phyloP scores from a whole-genome alignment of 1,140 invertebrate genomes.

The Augochlora pura region DNA sequence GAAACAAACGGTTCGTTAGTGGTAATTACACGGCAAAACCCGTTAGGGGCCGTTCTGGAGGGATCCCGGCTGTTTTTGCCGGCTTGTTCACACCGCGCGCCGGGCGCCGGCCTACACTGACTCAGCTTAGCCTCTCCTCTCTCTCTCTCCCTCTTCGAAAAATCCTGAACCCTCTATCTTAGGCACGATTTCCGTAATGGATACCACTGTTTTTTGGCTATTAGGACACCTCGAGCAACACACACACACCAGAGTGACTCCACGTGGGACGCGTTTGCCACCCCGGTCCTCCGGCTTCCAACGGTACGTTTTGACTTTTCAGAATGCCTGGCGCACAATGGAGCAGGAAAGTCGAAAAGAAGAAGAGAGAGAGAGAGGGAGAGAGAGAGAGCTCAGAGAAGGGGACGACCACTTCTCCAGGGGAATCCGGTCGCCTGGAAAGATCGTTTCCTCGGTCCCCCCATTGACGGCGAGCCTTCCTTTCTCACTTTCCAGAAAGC shows the following conservation, averaged over 20 bases:
- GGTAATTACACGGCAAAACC: not conserved
- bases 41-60: not conserved
- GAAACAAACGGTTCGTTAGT: conserved; percentile 60
- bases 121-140: not conserved
- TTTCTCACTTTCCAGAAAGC: too few relatives aligned
- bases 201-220: not conserved
- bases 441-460: conserved; percentile 1
- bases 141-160: too few relatives aligned
- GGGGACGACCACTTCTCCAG: not conserved
- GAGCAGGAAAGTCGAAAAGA: conserved; percentile 18
- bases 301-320: conserved; percentile 43
- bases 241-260: too few relatives aligned
- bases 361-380: not conserved
- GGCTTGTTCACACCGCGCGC: not conserved
- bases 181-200: not conserved
- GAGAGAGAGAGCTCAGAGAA: not conserved
- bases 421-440: conserved; percentile 17
- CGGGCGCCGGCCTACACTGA: too few relatives aligned
- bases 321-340: conserved; percentile 18
- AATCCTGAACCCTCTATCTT: not conserved
- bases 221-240: not conserved
- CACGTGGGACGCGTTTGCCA: not conserved
- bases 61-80: not conserved
- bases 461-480: not conserved
- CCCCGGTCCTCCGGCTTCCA: not conserved